Base-by-base conservation (phyloP, 2,797 vertebrate genomes). In the Smutsia gigantea region DNA sequence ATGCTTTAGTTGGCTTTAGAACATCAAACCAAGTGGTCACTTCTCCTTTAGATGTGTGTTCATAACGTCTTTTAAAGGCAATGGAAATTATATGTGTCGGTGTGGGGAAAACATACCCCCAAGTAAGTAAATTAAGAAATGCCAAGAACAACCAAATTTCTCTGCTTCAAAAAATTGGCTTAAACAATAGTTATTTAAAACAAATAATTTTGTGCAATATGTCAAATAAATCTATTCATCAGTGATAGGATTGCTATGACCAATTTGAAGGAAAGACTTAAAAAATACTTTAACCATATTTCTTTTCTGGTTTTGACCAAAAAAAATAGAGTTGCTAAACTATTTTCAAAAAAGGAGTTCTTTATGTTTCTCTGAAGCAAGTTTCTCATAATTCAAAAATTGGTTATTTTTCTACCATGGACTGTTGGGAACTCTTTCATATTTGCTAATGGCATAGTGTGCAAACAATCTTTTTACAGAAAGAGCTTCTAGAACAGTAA, bases 1-100 rank as follows among this genome's bases (percentile, higher is more conserved):
- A 94, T 98, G 89, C 93, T 98, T 97, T 95, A 97, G 90, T 96
- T 98, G 98, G 94, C 96, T 98, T 96, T 92, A 91, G 93, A 97
- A 98, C 97, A 69, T 92, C 94, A 97, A 98, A 87, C 46, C 46
- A 84, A 97, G 72, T 88, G 94, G 97, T 53, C 95, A 97, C 91
- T 94, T 94, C 95, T 97, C 87, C 95, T 75, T 97, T n/a, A 97
- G 72, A 93, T 87, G 91, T 84, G 61, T 97, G 7, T 96, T 85
- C 95, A 90, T 97, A 97, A 97, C 95, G 95, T 91, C 34, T 93
- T 69, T 92, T 96, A 98, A 92, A 96, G 93, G 79, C 75, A 97
- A 96, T 25, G 78, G 87, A 95, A 98, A 97, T 97, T 96, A 92
- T 72, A 95, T 74, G 63, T 97, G 97, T 75, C 23, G 89, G 86